phyloP scores from a whole-genome alignment of 2,797 vertebrate genomes.

The Arrhamphus sclerolepis region DNA sequence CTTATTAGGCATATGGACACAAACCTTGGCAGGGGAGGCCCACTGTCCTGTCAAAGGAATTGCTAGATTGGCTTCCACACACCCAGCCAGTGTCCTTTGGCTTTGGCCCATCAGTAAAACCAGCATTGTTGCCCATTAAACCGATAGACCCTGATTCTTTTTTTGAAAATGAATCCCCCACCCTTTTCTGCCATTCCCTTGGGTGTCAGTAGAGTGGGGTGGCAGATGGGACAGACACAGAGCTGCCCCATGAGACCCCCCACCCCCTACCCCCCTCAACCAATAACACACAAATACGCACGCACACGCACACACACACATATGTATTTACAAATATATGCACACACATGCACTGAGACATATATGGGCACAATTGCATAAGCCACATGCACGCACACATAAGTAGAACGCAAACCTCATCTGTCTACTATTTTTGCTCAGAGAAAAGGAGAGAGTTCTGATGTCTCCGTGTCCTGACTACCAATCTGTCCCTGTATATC shows the following conservation, averaged over 20 bases:
- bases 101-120: constrained; percentile 69
- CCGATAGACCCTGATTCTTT: constrained; percentile 72
- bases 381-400: constrained; percentile 25
- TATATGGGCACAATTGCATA: background rate
- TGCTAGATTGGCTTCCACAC: constrained; percentile 73
- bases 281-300: constrained; percentile 58
- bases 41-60: constrained; percentile 76
- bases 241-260: constrained; percentile 80
- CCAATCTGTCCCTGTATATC: constrained; percentile 58
- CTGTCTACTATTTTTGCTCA: constrained; percentile 76
- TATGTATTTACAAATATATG: constrained; percentile 24
- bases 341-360: constrained; percentile 1
- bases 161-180: constrained; percentile 74
- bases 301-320: constrained; percentile 39
- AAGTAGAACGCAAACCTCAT: constrained; percentile 72
- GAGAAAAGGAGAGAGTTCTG: constrained; percentile 56
- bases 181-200: constrained; percentile 76
- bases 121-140: constrained; percentile 79
- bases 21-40: constrained; percentile 64
- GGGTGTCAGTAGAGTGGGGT: constrained; percentile 84
- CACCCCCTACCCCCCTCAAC: too few species aligned
- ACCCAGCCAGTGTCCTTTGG: constrained; percentile 68
- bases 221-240: constrained; percentile 86
- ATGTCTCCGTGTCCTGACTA: constrained; percentile 67
- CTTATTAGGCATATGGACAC: constrained; percentile 71